Conservation (phyloP, 2,113 vertebrate genomes). For the Lynx canadensis region DNA sequence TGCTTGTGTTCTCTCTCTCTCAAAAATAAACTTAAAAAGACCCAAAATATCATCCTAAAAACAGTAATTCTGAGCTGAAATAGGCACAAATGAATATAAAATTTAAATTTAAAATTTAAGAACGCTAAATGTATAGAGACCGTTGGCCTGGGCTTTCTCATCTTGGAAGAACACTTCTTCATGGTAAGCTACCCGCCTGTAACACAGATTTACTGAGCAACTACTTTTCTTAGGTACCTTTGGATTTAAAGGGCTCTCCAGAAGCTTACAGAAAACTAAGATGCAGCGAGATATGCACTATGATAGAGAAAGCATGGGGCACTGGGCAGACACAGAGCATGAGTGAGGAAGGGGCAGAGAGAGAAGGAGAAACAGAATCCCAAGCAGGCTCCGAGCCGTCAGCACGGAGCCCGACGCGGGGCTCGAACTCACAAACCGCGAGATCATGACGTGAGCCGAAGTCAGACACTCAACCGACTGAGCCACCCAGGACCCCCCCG, state of each 20-base stretch:
- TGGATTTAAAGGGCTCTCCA: not conserved
- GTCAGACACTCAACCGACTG: no score
- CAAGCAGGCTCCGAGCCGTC: no score
- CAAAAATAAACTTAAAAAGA: no score
- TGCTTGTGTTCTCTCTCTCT: not conserved
- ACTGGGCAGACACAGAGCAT: not conserved
- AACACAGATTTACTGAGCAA: not conserved
- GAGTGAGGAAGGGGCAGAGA: no score
- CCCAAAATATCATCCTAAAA: not conserved
- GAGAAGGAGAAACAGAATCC: no score
- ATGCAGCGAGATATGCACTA: accelerated
- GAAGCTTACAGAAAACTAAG: not conserved
- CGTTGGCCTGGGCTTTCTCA: not conserved
- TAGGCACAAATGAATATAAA: not conserved
- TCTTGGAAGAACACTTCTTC: not conserved
- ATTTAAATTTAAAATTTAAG: not conserved
- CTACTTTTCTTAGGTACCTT: not conserved
- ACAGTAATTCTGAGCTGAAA: not conserved
- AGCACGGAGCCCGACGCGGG: accelerated
- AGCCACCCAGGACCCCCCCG: no score
- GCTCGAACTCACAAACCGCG: no score
- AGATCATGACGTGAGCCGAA: no score
- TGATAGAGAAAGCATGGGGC: accelerated
- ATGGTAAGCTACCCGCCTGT: accelerated
- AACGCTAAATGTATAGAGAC: not conserved